Conservation (phyloP, 2,113 vertebrate genomes). For the Nothobranchius furzeri region DNA sequence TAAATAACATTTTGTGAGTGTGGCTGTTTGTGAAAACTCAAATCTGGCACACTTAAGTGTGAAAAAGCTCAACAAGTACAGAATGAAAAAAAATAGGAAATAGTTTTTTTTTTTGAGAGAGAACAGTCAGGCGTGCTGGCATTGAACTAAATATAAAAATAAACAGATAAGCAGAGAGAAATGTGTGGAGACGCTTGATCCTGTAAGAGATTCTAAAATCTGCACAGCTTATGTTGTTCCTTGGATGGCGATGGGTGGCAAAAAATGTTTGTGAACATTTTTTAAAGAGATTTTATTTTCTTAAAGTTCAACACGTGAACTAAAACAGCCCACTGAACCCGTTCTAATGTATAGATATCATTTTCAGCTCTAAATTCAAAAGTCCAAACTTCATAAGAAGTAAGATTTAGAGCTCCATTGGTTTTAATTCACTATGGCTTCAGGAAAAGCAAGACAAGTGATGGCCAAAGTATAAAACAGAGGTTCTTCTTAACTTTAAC, state of each 20-base stretch:
- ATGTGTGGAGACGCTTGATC: neutral
- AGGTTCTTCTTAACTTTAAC: no score
- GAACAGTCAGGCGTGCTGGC: constrained; percentile 23
- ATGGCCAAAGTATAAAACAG: no score
- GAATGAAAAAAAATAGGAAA: neutral
- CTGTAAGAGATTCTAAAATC: neutral
- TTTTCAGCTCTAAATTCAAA: no score
- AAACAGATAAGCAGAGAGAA: constrained; percentile 11
- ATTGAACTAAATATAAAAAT: constrained; percentile 12
- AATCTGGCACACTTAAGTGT: neutral
- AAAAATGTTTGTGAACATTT: no score
- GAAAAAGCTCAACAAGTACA: neutral
- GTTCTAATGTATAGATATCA: no score
- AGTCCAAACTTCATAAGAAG: no score
- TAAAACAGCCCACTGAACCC: no score
- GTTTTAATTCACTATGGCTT: no score
- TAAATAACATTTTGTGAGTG: neutral
- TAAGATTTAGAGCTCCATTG: no score
- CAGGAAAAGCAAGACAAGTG: no score
- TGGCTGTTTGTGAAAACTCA: neutral
- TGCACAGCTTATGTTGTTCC: neutral
- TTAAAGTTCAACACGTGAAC: no score
- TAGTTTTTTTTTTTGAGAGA: constrained; percentile 1
- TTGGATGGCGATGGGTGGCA: neutral
- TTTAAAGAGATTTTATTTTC: no score